A percentile compares a stretch with the other conserved stretches of the same genome.
Conservation (phyloP, 2,888 invertebrate genomes). For the Trileptium ribeirensis region DNA sequence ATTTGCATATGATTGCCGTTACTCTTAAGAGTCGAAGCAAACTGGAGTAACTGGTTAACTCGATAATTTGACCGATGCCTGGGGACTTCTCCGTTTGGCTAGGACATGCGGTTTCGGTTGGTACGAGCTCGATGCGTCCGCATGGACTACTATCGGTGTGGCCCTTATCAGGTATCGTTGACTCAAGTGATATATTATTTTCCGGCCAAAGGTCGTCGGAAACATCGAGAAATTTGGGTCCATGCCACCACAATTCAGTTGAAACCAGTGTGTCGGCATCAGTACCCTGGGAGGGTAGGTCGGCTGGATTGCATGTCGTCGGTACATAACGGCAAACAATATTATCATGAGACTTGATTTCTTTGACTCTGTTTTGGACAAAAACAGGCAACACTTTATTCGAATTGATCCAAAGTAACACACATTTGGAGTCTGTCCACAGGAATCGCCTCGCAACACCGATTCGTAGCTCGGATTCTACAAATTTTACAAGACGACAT, state of each 20-base stretch:
- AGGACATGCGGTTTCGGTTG: no score
- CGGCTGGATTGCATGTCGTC: conserved; percentile 40
- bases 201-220: no score
- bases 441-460: not conserved
- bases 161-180: no score
- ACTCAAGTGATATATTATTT: no score
- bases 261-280: not conserved
- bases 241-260: not conserved
- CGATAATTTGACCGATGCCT: not conserved
- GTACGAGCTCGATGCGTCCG: no score
- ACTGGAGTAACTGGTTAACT: not conserved
- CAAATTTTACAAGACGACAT: not conserved
- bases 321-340: not conserved
- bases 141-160: no score
- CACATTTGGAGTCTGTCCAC: conserved; percentile 13
- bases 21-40: not conserved
- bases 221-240: not conserved
- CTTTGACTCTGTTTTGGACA: conserved; percentile 2
- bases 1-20: not conserved
- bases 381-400: not conserved
- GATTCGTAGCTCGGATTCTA: not conserved
- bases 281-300: not conserved
- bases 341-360: not conserved
- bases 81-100: no score
- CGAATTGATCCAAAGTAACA: not conserved